Percentiles rank a stretch among this genome's conserved stretches.
Evolutionary conservation across 1,140 invertebrate genomes (phyloP).

Genomic region (Drosophila albomicans): DNA sequence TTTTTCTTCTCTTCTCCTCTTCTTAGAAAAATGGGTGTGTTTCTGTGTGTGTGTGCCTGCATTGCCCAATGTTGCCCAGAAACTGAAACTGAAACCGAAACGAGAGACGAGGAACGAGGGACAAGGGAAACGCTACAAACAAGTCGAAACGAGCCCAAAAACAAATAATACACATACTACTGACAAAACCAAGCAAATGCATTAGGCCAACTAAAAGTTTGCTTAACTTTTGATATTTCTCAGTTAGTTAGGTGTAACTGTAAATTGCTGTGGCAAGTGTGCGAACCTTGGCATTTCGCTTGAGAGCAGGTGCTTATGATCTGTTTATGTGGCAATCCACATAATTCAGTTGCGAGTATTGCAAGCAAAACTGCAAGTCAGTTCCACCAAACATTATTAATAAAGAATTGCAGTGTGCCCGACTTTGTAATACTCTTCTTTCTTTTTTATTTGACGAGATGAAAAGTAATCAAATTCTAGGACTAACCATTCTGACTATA

Average conservation of each 20-base stretch:
- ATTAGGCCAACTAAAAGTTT: slow-evolving; percentile 41
- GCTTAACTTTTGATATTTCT: slow-evolving; percentile 79
- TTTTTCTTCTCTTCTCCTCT: slow-evolving; percentile 11
- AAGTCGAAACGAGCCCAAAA: slow-evolving; percentile 44
- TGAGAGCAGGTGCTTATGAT: slow-evolving; percentile 35
- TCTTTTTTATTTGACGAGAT: too few relatives aligned
- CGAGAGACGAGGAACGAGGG: background rate
- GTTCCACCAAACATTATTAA: background rate
- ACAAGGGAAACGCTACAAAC: background rate
- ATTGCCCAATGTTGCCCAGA: slow-evolving; percentile 59
- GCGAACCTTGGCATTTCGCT: slow-evolving; percentile 71
- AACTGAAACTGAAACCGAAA: slow-evolving; percentile 1
- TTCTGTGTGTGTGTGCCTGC: background rate
- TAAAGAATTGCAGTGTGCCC: too few relatives aligned
- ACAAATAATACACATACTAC: slow-evolving; percentile 52
- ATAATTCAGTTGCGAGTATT: slow-evolving; percentile 8
- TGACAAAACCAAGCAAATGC: slow-evolving; percentile 41
- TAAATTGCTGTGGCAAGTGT: slow-evolving; percentile 34
- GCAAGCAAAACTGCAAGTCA: background rate
- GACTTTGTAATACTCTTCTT: too few relatives aligned
- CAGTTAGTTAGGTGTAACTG: slow-evolving; percentile 44
- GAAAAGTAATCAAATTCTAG: too few relatives aligned
- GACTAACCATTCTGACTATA: too few relatives aligned
- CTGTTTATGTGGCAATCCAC: slow-evolving; percentile 40
- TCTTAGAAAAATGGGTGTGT: slow-evolving; percentile 71